Percentiles rank a stretch among this genome's conserved stretches.
These are phyloP conservation scores for Alligator sinensis DNA, from an alignment of 2,113 vertebrate genomes.

Conservation along the genomic window DNA sequence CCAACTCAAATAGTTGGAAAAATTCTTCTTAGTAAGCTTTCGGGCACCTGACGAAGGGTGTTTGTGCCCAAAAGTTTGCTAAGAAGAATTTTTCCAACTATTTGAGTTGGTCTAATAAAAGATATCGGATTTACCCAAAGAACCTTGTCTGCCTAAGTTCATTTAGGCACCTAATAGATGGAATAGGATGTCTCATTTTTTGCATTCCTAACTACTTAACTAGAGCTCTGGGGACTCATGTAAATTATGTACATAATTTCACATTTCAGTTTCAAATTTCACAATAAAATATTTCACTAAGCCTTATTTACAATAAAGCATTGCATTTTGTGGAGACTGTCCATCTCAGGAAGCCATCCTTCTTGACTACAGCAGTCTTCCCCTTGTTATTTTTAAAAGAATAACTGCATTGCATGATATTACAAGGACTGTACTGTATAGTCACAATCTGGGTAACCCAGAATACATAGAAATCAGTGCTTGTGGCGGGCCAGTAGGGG, in stretches of 20 bases:
- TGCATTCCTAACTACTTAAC: neutral
- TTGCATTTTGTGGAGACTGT: rapidly evolving
- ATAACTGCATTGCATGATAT: too few relatives aligned
- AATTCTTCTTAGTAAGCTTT: too few relatives aligned
- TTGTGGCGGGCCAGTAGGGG: too few relatives aligned
- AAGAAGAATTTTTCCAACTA: too few relatives aligned
- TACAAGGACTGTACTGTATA: neutral
- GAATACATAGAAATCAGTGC: neutral
- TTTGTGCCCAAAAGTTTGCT: too few relatives aligned
- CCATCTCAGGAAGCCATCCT: neutral
- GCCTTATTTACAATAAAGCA: neutral
- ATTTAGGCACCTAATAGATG: too few relatives aligned
- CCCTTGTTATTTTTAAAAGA: neutral
- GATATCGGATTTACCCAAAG: too few relatives aligned
- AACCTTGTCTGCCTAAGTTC: too few relatives aligned
- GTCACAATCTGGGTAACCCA: neutral
- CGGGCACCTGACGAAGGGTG: too few relatives aligned
- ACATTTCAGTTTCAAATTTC: neutral
- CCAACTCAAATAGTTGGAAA: too few relatives aligned
- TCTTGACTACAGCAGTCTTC: neutral
- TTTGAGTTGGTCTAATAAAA: too few relatives aligned
- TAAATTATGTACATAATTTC: neutral
- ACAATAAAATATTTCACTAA: too few relatives aligned
- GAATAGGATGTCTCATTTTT: neutral
- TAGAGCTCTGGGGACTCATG: neutral